phyloP scores from a whole-genome alignment of 2,797 vertebrate species.

The Ataeniobius toweri region DNA sequence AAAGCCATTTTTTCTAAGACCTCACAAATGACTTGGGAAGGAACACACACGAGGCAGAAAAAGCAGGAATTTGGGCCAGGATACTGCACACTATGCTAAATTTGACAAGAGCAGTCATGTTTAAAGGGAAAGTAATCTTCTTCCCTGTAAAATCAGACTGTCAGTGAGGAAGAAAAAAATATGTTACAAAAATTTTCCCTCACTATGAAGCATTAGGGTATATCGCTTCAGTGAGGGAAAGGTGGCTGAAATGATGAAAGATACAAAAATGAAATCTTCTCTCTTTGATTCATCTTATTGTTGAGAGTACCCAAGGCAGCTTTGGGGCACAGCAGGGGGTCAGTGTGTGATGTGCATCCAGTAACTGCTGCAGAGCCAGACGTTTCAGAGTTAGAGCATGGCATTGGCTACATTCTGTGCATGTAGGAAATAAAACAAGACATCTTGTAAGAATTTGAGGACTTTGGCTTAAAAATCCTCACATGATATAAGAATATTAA shows the following conservation, averaged over 20 bases:
- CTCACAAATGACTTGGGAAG: slow-evolving; percentile 33
- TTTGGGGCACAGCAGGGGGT: slow-evolving; percentile 25
- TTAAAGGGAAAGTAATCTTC: slow-evolving; percentile 52
- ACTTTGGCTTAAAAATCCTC: slow-evolving; percentile 4
- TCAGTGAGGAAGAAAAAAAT: slow-evolving; percentile 22
- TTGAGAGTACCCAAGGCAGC: slow-evolving; percentile 35
- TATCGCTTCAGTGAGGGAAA: background rate
- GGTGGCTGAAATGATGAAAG: slow-evolving; percentile 38
- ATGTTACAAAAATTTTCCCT: slow-evolving; percentile 26
- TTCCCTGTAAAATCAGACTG: slow-evolving; percentile 36
- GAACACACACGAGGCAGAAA: slow-evolving; percentile 17
- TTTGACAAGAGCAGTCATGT: slow-evolving; percentile 52
- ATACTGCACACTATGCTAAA: slow-evolving; percentile 40
- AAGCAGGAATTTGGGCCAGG: slow-evolving; percentile 43
- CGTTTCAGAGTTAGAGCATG: slow-evolving; percentile 29
- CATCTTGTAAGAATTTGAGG: background rate
- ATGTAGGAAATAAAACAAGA: slow-evolving; percentile 20
- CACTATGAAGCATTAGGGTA: slow-evolving; percentile 12
- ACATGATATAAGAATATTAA: background rate
- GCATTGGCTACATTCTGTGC: background rate
- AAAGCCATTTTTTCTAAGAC: slow-evolving; percentile 1
- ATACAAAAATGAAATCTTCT: slow-evolving; percentile 38
- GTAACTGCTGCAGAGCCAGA: slow-evolving; percentile 31
- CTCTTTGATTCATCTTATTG: slow-evolving; percentile 48
- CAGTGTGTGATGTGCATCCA: slow-evolving; percentile 29